Conservation (phyloP, 2,113 vertebrate genomes). For the Anarhynchus alexandrinus region DNA sequence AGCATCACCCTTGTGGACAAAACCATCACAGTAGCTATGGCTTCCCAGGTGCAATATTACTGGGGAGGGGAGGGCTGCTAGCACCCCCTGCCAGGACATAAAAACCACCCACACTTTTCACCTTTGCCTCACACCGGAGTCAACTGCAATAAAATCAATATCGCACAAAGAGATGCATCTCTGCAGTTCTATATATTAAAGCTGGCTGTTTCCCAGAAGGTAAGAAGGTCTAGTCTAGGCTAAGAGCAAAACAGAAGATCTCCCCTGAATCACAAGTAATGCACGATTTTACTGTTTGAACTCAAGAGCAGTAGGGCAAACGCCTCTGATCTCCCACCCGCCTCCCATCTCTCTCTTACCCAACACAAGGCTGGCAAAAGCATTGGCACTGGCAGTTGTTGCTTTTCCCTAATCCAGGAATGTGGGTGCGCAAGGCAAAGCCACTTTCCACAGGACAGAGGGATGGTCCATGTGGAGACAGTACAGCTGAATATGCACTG, state of each 20-base stretch:
- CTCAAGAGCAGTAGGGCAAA: background rate
- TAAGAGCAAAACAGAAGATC: background rate
- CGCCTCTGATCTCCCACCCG: background rate
- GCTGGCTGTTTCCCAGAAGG: background rate
- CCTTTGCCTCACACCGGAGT: background rate
- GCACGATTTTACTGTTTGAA: background rate
- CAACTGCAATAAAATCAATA: background rate
- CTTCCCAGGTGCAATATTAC: background rate
- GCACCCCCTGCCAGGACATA: no score
- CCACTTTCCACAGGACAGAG: background rate
- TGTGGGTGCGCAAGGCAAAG: background rate
- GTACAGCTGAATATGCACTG: background rate
- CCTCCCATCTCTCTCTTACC: background rate
- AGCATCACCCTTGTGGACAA: background rate
- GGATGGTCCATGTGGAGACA: background rate
- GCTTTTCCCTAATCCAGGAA: background rate
- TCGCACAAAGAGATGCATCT: background rate
- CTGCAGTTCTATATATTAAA: background rate
- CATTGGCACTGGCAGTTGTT: fast-evolving
- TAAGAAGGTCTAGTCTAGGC: background rate
- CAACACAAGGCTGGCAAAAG: background rate
- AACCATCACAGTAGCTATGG: background rate
- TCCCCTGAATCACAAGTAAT: background rate
- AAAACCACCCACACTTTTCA: background rate
- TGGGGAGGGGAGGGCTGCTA: background rate